phyloP scores from a whole-genome alignment of 2,888 invertebrate genomes.

The Pollenia amentaria region DNA sequence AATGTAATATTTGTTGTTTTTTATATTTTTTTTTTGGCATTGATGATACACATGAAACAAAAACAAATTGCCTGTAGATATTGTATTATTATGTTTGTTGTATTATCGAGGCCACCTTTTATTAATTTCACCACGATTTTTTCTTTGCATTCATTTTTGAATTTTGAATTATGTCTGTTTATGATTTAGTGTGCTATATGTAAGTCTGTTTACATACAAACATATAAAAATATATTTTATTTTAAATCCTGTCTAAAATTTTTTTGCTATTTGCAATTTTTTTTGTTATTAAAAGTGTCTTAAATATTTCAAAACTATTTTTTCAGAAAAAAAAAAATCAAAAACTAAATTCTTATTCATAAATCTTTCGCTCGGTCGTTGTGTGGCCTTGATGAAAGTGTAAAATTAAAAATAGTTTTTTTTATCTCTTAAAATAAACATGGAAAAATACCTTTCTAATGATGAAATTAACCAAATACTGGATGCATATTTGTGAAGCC shows the following conservation, averaged over 20 bases:
- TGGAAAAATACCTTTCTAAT: constrained; percentile 57
- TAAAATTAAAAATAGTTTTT: not conserved
- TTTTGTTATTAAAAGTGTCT: not conserved
- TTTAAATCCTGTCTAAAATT: not conserved
- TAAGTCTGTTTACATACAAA: too few relatives aligned
- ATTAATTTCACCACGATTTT: too few relatives aligned
- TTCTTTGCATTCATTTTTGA: too few relatives aligned
- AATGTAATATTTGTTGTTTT: too few relatives aligned
- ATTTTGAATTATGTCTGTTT: too few relatives aligned
- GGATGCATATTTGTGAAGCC: constrained; percentile 34
- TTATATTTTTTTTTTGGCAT: too few relatives aligned
- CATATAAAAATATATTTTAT: not conserved
- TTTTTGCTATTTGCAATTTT: not conserved
- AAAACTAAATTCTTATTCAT: constrained; percentile 15
- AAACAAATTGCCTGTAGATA: too few relatives aligned
- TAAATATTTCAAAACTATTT: constrained; percentile 8
- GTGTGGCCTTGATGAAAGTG: constrained; percentile 25
- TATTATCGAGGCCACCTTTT: too few relatives aligned
- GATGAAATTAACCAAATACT: constrained; percentile 41
- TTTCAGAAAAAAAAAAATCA: not conserved
- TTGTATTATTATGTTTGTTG: too few relatives aligned
- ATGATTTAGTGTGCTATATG: too few relatives aligned
- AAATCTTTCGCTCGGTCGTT: constrained; percentile 19
- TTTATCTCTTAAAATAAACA: constrained; percentile 58
- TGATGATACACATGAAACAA: too few relatives aligned